Percentiles rank a stretch among this genome's conserved stretches.
These are phyloP conservation scores for Geophilus truncorum DNA, from an alignment of 2,888 invertebrate species.

Conservation along the genomic window DNA sequence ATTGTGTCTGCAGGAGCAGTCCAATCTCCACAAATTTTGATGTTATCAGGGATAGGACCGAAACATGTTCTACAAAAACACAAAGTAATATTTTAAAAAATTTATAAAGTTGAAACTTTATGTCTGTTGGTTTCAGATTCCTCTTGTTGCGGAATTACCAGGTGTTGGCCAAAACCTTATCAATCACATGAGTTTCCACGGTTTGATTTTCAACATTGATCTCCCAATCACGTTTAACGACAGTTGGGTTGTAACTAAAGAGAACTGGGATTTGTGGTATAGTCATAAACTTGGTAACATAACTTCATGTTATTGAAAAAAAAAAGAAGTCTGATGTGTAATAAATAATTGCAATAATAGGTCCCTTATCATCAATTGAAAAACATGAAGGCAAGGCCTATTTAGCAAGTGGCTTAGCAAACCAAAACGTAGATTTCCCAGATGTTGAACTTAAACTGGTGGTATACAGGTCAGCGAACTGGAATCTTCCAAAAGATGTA, in stretches of 20 bases:
- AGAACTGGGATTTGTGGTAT: constrained; percentile 14
- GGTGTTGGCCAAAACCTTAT: constrained; percentile 31
- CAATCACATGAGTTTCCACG: constrained; percentile 32
- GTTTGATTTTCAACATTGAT: constrained; percentile 28
- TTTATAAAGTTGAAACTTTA: not conserved
- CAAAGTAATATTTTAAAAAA: not conserved
- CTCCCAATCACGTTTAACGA: not conserved
- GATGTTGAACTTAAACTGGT: constrained; percentile 31
- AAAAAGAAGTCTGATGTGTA: not conserved
- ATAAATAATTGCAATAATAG: not conserved
- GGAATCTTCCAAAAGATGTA: constrained; percentile 31
- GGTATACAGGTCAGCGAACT: constrained; percentile 25
- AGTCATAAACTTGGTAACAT: not conserved
- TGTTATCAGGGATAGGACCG: constrained; percentile 32
- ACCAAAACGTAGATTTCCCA: not conserved
- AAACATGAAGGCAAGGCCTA: constrained; percentile 34
- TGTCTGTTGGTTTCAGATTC: not conserved
- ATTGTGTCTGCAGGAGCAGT: constrained; percentile 29
- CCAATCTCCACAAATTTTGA: constrained; percentile 28
- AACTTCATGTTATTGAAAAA: not conserved
- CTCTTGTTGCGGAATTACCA: constrained; percentile 10
- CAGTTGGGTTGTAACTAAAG: not conserved
- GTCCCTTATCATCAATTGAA: constrained; percentile 28
- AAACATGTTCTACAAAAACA: not conserved
- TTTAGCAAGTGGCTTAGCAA: not conserved